A percentile compares a stretch with the other conserved stretches of the same genome.
Conservation (phyloP, 2,113 vertebrate species). For the Myrmecophaga tridactyla region DNA sequence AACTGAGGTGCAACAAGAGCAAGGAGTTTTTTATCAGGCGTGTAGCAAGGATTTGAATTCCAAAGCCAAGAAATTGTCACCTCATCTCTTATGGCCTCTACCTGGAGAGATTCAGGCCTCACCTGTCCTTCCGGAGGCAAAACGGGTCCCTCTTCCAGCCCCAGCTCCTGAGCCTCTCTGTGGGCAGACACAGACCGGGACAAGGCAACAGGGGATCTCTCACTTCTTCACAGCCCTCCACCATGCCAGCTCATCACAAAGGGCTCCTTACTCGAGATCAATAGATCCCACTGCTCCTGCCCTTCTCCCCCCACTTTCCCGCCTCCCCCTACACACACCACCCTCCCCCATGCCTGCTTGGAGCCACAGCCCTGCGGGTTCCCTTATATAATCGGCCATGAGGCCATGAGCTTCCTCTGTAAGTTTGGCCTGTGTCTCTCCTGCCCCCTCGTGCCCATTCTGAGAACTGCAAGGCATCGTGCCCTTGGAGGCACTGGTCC, state of each 20-base stretch:
- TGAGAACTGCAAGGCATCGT: not conserved
- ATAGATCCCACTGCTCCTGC: not conserved
- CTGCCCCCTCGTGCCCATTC: not conserved
- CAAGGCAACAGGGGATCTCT: not conserved
- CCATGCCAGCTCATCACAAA: no score
- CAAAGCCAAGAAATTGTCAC: not conserved
- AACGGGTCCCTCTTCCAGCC: no score
- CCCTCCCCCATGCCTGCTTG: not conserved
- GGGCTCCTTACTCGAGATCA: not conserved
- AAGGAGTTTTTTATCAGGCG: not conserved
- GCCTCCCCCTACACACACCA: rapidly evolving
- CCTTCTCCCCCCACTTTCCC: no score
- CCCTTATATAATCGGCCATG: not conserved
- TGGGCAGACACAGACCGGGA: not conserved
- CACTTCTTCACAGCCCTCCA: not conserved
- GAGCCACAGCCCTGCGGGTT: no score
- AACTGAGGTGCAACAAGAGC: not conserved
- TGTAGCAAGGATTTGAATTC: not conserved
- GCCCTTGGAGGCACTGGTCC: rapidly evolving
- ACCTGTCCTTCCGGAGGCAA: not conserved
- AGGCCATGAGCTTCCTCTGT: no score
- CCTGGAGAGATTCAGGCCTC: not conserved
- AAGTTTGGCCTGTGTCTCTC: not conserved
- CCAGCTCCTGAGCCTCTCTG: not conserved
- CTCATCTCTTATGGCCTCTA: not conserved